Conservation (phyloP, 2,113 vertebrate species). For the Hystrix brachyura region DNA sequence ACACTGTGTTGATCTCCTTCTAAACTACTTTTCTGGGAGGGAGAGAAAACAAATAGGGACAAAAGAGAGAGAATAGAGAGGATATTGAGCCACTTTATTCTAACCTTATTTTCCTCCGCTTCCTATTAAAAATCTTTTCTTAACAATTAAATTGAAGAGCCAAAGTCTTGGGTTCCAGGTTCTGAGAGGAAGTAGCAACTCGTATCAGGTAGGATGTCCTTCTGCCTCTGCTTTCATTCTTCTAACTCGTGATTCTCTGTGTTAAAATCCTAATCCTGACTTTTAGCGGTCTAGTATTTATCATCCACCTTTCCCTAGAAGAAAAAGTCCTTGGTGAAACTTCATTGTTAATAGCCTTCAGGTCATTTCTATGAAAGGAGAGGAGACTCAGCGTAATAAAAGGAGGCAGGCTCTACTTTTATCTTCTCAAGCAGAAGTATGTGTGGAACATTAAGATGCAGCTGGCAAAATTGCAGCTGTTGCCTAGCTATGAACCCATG, state of each 20-base stretch:
- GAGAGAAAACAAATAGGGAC: slow-evolving; percentile 82
- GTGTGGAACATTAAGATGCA: slow-evolving; percentile 79
- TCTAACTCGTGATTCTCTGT: slow-evolving; percentile 80
- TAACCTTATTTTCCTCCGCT: slow-evolving; percentile 64
- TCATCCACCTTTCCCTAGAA: slow-evolving; percentile 58
- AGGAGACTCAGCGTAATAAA: slow-evolving; percentile 69
- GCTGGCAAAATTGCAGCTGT: slow-evolving; percentile 85
- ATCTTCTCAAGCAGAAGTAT: slow-evolving; percentile 73
- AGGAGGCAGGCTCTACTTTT: slow-evolving; percentile 68
- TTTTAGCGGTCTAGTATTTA: slow-evolving; percentile 77
- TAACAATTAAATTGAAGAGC: slow-evolving; percentile 82
- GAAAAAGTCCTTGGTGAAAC: slow-evolving; percentile 77
- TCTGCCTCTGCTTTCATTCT: slow-evolving; percentile 83
- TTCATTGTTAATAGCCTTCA: slow-evolving; percentile 84
- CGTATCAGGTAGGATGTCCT: slow-evolving; percentile 85
- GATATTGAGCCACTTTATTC: slow-evolving; percentile 79
- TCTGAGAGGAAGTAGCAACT: slow-evolving; percentile 86
- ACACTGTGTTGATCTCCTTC: slow-evolving; percentile 84
- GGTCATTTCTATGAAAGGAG: slow-evolving; percentile 80
- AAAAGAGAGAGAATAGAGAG: slow-evolving; percentile 55
- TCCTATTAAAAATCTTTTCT: slow-evolving; percentile 80
- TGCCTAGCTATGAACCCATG: slow-evolving; percentile 74
- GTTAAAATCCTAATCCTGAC: slow-evolving; percentile 73
- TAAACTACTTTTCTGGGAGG: slow-evolving; percentile 82
- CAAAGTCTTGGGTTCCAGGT: slow-evolving; percentile 80